Evolutionary conservation across 2,797 vertebrate genomes (phyloP).

Genomic region (Salmo trutta): DNA sequence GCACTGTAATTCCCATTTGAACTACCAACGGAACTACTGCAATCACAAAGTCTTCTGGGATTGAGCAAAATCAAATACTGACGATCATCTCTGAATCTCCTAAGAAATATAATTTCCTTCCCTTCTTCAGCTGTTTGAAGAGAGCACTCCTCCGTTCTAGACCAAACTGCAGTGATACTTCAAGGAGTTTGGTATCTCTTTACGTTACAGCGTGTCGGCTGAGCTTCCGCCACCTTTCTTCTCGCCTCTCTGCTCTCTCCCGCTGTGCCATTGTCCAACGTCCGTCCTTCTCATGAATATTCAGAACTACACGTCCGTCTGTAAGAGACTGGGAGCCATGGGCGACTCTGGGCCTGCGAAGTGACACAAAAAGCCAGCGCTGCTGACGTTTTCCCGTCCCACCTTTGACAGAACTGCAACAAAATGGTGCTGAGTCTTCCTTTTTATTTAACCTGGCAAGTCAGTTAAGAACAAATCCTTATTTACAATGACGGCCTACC

Average conservation of each 20-base stretch:
- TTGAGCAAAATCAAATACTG: background rate
- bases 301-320: background rate
- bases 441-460: too few species aligned
- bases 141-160: background rate
- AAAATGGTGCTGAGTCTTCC: background rate
- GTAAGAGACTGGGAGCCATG: background rate
- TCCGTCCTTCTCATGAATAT: conserved; percentile 8
- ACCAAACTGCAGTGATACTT: background rate
- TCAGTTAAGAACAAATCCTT: too few species aligned
- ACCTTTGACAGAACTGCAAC: background rate
- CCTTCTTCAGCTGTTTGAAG: background rate
- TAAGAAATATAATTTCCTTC: background rate
- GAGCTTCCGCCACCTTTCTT: background rate
- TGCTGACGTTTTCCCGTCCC: background rate
- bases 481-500: too few species aligned
- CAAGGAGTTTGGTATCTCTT: background rate
- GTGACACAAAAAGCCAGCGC: background rate
- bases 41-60: background rate
- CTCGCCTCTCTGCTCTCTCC: background rate
- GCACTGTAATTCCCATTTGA: background rate
- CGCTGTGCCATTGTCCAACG: background rate
- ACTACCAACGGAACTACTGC: background rate
- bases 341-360: background rate
- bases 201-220: background rate
- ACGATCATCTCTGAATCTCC: background rate